Percentiles rank a stretch among this genome's conserved stretches.
Evolutionary conservation across 2,113 vertebrate species (phyloP).

Genomic region (Atlantisia rogersi): DNA sequence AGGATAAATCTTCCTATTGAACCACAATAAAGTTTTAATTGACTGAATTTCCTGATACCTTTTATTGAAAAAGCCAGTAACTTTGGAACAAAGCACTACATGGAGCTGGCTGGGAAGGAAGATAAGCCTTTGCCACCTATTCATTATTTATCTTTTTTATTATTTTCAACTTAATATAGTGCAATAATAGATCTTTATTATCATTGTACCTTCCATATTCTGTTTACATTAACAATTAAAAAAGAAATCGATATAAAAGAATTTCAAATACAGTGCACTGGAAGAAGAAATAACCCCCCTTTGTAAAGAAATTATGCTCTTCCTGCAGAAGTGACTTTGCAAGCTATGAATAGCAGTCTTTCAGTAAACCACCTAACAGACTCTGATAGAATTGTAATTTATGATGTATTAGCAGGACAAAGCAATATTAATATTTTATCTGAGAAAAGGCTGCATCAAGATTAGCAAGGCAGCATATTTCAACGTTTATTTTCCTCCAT

Average conservation of each 20-base stretch:
- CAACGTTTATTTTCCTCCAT: not conserved
- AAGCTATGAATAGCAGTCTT: slow-evolving; percentile 5
- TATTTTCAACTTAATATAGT: slow-evolving; percentile 25
- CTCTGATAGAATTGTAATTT: slow-evolving; percentile 11
- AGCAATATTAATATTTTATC: slow-evolving; percentile 23
- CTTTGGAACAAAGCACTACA: not conserved
- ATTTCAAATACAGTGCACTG: not conserved
- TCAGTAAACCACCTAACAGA: not conserved
- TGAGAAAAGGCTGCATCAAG: not conserved
- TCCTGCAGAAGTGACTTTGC: not conserved
- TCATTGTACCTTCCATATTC: not conserved
- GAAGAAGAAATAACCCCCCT: not conserved
- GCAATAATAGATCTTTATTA: slow-evolving; percentile 6
- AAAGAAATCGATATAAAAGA: not conserved
- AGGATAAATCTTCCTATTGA: not conserved
- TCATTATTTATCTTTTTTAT: slow-evolving; percentile 40
- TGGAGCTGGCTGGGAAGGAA: not conserved
- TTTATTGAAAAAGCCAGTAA: slow-evolving; percentile 1
- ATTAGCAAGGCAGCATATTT: not conserved
- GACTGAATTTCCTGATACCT: not conserved
- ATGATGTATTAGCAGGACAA: not conserved
- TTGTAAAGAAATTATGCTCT: not conserved
- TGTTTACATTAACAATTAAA: slow-evolving; percentile 15
- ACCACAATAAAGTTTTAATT: slow-evolving; percentile 23
- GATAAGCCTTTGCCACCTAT: slow-evolving; percentile 5